Evolutionary conservation across 2,797 vertebrate species (phyloP).

Genomic region (Octomys mimax): DNA sequence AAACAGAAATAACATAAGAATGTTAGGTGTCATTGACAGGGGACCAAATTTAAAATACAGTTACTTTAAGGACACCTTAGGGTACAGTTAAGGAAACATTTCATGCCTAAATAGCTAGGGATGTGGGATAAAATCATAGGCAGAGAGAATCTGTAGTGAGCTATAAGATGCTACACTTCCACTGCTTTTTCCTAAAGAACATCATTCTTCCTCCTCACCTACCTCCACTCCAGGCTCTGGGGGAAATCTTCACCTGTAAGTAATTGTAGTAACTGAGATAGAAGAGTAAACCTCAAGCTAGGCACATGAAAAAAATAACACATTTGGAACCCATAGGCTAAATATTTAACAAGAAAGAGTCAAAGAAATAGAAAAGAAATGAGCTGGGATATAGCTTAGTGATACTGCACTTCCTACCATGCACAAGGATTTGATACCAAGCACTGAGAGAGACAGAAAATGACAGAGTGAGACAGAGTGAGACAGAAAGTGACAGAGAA

Average conservation of each 20-base stretch:
- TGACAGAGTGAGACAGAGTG: background rate
- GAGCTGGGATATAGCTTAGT: background rate
- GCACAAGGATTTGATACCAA: background rate
- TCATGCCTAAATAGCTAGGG: background rate
- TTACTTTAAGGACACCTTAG: background rate
- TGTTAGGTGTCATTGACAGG: background rate
- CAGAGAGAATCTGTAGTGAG: background rate
- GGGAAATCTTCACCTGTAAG: background rate
- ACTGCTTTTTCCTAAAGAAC: background rate
- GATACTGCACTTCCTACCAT: background rate
- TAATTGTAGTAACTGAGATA: background rate
- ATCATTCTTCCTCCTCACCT: background rate
- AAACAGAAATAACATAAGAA: constrained; percentile 1
- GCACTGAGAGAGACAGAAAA: background rate
- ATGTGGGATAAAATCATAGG: background rate
- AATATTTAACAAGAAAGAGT: background rate
- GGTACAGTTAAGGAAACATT: background rate
- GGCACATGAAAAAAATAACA: background rate
- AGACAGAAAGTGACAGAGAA: background rate
- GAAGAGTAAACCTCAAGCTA: background rate
- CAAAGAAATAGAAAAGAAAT: background rate
- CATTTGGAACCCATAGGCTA: background rate
- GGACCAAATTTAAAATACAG: background rate
- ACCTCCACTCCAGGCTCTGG: background rate
- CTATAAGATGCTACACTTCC: background rate